Conservation (phyloP, 2,888 invertebrate genomes). For the Patella ulyssiponensis region DNA sequence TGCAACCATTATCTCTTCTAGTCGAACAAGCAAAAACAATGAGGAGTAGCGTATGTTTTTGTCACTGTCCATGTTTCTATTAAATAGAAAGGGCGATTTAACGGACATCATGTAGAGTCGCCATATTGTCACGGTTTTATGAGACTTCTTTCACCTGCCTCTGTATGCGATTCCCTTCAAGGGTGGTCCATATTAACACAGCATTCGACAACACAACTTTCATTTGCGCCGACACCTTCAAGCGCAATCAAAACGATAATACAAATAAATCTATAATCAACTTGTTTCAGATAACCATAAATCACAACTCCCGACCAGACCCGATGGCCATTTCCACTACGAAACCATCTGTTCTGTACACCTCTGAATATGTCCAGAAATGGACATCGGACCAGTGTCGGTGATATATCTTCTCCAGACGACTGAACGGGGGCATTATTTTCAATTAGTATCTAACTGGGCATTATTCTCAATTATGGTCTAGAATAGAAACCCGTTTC, state of each 20-base stretch:
- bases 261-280: no score
- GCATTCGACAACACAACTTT: background rate
- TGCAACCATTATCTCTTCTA: no score
- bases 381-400: background rate
- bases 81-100: background rate
- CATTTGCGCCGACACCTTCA: no score
- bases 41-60: no score
- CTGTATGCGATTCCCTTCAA: background rate
- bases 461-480: background rate
- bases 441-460: background rate
- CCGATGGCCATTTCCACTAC: background rate
- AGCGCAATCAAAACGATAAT: no score
- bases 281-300: background rate
- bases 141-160: background rate
- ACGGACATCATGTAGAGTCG: background rate
- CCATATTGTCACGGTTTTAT: background rate
- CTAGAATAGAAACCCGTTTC: background rate
- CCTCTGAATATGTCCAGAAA: background rate
- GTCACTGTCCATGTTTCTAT: no score
- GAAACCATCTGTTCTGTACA: background rate
- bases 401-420: background rate
- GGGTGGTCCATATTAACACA: constrained; percentile 5
- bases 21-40: no score
- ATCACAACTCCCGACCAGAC: background rate
- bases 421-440: background rate